These are phyloP conservation scores for Taphrorychus bicolor DNA, from an alignment of 2,888 invertebrate genomes.

Conservation along the genomic window DNA sequence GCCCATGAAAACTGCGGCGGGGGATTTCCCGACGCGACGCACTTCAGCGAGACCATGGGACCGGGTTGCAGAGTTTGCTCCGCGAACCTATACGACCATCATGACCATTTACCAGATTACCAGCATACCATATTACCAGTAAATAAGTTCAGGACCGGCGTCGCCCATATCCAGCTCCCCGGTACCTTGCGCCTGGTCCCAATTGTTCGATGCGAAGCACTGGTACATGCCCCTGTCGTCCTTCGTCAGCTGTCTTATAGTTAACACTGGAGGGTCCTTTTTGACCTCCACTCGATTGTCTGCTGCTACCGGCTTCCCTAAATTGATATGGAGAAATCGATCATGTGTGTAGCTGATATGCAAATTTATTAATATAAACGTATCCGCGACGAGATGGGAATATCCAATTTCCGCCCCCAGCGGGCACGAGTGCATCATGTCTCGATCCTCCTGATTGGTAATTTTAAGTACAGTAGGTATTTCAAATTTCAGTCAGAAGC, in stretches of 20 bases:
- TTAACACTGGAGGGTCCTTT: constrained; percentile 56
- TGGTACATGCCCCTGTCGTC: constrained; percentile 93
- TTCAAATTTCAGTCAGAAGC: too few relatives aligned
- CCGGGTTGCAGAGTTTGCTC: constrained; percentile 93
- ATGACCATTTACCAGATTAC: background rate
- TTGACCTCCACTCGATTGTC: constrained; percentile 57
- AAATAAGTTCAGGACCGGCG: constrained; percentile 86
- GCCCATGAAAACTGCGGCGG: constrained; percentile 92
- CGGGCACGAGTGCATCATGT: too few relatives aligned
- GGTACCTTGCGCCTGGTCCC: constrained; percentile 84
- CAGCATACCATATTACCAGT: constrained; percentile 65
- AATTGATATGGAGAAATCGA: constrained; percentile 1
- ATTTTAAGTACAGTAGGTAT: too few relatives aligned
- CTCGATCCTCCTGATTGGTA: too few relatives aligned
- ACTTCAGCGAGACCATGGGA: constrained; percentile 89
- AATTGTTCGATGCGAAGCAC: constrained; percentile 84
- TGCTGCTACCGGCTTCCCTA: constrained; percentile 58
- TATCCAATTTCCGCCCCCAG: background rate
- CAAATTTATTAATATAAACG: too few relatives aligned
- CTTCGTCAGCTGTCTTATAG: constrained; percentile 72
- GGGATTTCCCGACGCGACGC: constrained; percentile 94
- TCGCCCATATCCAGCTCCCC: constrained; percentile 85
- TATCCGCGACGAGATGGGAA: background rate
- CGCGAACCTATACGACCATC: constrained; percentile 65
- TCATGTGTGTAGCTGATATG: too few relatives aligned